Conservation (phyloP, 2,888 invertebrate species). For the Cryptus viduatorius region DNA sequence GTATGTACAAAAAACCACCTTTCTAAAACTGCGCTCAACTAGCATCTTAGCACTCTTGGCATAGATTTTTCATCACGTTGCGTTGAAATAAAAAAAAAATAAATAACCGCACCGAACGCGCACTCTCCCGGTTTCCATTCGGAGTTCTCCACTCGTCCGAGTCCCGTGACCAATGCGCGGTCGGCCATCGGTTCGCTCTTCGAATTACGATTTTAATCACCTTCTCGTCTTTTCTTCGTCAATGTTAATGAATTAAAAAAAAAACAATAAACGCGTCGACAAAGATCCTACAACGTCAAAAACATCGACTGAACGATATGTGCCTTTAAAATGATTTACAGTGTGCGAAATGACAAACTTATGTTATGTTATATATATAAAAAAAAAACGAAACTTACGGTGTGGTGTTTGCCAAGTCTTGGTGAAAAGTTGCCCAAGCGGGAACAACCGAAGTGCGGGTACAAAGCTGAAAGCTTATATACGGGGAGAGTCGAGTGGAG, state of each 20-base stretch:
- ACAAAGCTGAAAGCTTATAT: slow-evolving; percentile 81
- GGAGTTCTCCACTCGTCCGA: slow-evolving; percentile 4
- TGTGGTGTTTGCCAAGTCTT: slow-evolving; percentile 81
- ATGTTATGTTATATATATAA: background rate
- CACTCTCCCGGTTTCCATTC: slow-evolving; percentile 32
- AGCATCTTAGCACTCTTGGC: background rate
- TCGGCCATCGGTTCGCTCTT: slow-evolving; percentile 23
- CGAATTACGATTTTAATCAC: background rate
- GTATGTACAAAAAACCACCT: background rate
- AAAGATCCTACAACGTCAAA: background rate
- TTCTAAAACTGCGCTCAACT: slow-evolving; percentile 2
- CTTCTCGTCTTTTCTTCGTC: background rate
- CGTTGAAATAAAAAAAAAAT: background rate
- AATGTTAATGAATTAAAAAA: background rate
- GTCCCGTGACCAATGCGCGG: slow-evolving; percentile 33
- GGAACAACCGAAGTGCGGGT: slow-evolving; percentile 81
- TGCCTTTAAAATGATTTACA: background rate
- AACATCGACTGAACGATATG: background rate
- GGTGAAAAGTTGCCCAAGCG: slow-evolving; percentile 82
- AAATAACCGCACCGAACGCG: background rate
- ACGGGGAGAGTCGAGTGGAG: slow-evolving; percentile 70
- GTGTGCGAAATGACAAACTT: background rate
- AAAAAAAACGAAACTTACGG: slow-evolving; percentile 76
- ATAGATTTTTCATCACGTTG: background rate
- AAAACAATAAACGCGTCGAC: background rate